A percentile compares a stretch with the other conserved stretches of the same genome.
Conservation (phyloP, 2,113 vertebrate species). For the Calidris pugnax region DNA sequence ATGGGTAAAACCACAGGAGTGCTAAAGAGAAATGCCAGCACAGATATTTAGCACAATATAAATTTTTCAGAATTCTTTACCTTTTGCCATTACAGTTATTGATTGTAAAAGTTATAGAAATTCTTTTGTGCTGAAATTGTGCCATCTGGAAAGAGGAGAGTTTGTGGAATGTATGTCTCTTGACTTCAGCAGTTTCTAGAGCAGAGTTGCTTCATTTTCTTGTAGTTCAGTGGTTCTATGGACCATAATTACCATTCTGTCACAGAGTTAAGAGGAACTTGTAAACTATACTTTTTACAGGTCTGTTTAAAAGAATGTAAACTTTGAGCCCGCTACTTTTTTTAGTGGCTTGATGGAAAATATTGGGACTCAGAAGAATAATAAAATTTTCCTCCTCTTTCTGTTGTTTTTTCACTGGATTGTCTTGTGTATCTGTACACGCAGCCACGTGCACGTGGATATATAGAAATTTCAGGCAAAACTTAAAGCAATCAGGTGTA, state of each 20-base stretch:
- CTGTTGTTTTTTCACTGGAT: background rate
- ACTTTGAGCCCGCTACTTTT: background rate
- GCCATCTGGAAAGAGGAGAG: background rate
- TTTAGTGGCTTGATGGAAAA: background rate
- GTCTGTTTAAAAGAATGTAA: background rate
- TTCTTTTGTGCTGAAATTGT: background rate
- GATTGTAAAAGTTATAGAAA: background rate
- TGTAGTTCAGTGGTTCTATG: background rate
- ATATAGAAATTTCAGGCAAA: background rate
- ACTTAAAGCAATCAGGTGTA: background rate
- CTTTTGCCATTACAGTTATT: background rate
- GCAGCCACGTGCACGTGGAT: fast-evolving
- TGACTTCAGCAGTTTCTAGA: background rate
- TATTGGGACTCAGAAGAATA: background rate
- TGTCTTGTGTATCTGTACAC: background rate
- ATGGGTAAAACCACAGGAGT: background rate
- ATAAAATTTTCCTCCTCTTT: background rate
- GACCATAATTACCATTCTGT: background rate
- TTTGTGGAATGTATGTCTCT: background rate
- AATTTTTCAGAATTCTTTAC: background rate
- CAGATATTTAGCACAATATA: background rate
- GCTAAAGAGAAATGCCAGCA: background rate
- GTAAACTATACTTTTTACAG: background rate
- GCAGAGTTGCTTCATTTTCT: background rate
- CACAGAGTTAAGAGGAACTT: background rate